phyloP scores from a whole-genome alignment of 2,113 vertebrate genomes.

The Mohoua ochrocephala region DNA sequence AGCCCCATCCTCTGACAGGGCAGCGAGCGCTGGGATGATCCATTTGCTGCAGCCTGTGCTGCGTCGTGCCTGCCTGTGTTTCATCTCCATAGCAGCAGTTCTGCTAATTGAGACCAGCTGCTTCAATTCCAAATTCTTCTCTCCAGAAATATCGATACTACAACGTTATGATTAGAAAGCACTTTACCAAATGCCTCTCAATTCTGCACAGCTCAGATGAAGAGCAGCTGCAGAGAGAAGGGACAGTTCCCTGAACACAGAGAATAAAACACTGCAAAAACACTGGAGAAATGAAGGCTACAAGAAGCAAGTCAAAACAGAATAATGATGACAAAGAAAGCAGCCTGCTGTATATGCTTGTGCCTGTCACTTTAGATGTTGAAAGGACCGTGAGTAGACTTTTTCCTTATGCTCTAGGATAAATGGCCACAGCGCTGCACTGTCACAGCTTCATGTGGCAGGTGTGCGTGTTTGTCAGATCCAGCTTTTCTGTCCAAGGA shows the following conservation, averaged over 20 bases:
- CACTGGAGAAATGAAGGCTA: background rate
- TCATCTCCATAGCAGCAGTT: conserved; percentile 65
- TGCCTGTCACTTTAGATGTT: conserved; percentile 24
- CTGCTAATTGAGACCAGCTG: conserved; percentile 70
- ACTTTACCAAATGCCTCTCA: conserved; percentile 65
- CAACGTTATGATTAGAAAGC: conserved; percentile 61
- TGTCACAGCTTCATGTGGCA: background rate
- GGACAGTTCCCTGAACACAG: conserved; percentile 3
- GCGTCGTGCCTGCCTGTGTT: background rate
- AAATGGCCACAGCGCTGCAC: conserved; percentile 8
- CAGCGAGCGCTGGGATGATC: background rate
- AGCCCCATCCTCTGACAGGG: background rate
- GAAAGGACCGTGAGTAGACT: background rate
- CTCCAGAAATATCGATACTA: conserved; percentile 68
- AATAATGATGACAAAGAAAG: conserved; percentile 8
- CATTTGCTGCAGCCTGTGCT: background rate
- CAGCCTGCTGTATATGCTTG: background rate
- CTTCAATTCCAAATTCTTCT: conserved; percentile 61
- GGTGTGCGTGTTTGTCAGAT: conserved; percentile 10
- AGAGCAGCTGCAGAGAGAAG: conserved; percentile 59
- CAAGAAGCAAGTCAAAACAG: background rate
- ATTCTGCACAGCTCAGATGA: conserved; percentile 43
- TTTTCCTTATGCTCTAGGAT: conserved; percentile 30
- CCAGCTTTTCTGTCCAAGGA: conserved; percentile 20
- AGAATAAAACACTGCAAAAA: conserved; percentile 12